Evolutionary conservation across 2,113 vertebrate genomes (phyloP).

Genomic region (Hyla sarda): DNA sequence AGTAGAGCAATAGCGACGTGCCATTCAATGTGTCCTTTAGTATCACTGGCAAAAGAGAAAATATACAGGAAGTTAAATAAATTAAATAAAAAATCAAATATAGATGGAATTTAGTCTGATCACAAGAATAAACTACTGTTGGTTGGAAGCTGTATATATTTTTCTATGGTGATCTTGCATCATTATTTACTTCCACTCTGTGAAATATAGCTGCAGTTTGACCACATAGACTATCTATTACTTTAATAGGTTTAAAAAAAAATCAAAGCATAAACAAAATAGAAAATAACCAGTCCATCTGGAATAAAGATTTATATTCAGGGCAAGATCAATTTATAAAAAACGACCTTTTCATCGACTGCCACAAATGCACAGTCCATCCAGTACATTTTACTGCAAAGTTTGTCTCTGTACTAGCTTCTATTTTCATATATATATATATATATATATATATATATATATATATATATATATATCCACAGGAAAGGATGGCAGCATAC

Average conservation of each 20-base stretch:
- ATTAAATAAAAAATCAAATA: neutral
- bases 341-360: too few relatives aligned
- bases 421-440: too few relatives aligned
- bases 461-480: too few relatives aligned
- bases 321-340: too few relatives aligned
- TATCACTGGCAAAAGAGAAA: constrained; percentile 25
- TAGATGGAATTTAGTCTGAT: neutral
- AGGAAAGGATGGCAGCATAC: too few relatives aligned
- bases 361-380: too few relatives aligned
- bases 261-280: neutral
- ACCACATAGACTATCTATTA: neutral
- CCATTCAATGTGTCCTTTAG: constrained; percentile 39
- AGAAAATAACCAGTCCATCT: neutral
- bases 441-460: too few relatives aligned
- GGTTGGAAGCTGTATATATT: neutral
- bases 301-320: too few relatives aligned
- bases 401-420: too few relatives aligned
- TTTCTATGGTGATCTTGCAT: neutral
- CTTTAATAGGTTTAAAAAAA: neutral
- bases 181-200: neutral
- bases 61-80: neutral
- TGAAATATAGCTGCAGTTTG: neutral
- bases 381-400: too few relatives aligned
- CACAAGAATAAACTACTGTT: neutral
- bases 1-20: neutral